Base-by-base conservation (phyloP, 2,113 vertebrate species). In the Laticauda colubrina region DNA sequence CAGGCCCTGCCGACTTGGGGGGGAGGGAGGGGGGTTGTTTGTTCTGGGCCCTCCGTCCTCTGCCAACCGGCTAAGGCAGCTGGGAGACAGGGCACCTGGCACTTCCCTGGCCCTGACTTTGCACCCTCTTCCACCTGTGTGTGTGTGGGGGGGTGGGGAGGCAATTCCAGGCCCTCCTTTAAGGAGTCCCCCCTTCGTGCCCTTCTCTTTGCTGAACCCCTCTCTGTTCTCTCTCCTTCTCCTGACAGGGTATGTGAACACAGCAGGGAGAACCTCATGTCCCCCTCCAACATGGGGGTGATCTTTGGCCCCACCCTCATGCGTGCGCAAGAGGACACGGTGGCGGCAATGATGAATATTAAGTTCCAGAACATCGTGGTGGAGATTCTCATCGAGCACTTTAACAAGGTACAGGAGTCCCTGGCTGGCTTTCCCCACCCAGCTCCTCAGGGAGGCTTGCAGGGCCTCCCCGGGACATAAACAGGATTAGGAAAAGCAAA, bases 281-380 rank as follows among this genome's bases (percentile, higher is more conserved):
- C 98, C 0, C 98, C 99, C 0, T 99, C 99, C 5, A 99, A 99
- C 97, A 99, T 99, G 98, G 99, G 98, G 0, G 99, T 99, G 88
- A 98, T 99, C 92, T 99, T 99, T 43, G 99, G 99, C 26, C 99
- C 99, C 5, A 99, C 99, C 0, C 97, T 99, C 64, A 98, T 99
- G 98, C 98, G 99, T 90, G 99, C 99, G 0, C 98, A 99, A 96
- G 99, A 98, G 96, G 99, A 99, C 95, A 99, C 99, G 0, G 99
- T 99, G 94, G 99, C 99, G 0, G 99, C 99, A 4, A 99, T 99
- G 99, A 98, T 99, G 98, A 99, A 99, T 92, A 99, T 99, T 96
- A 99, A 99, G 97, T 99, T 99, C 96, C 99, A 99, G 95, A 99
- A 99, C 96, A 99, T 99, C 0, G 98, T 99, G 0, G 98, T 99